phyloP scores from a whole-genome alignment of 2,113 vertebrate species.

The Crotophaga sulcirostris region DNA sequence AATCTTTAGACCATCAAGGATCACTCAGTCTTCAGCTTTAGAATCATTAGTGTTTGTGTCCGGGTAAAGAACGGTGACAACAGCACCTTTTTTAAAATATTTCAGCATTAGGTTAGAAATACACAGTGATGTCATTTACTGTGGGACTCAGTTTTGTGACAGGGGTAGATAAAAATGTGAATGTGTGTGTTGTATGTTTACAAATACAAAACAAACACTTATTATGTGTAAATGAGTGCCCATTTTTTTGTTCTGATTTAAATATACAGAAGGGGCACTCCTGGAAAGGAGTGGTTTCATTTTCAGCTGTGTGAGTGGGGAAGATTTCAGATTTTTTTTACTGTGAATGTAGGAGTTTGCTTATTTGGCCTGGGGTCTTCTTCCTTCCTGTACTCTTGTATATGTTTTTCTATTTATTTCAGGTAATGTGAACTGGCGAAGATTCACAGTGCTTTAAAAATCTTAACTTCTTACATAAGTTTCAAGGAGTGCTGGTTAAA shows the following conservation, averaged over 20 bases:
- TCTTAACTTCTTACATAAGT: background rate
- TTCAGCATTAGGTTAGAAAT: background rate
- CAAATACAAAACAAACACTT: too few relatives aligned
- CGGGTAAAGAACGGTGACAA: background rate
- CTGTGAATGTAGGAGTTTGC: background rate
- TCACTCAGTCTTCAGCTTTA: background rate
- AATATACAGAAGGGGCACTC: too few relatives aligned
- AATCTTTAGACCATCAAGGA: background rate
- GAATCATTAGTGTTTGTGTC: too few relatives aligned
- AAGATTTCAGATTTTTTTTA: background rate
- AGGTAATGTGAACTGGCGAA: background rate
- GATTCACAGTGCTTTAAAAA: background rate
- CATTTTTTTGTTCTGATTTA: too few relatives aligned
- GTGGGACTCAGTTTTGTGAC: background rate
- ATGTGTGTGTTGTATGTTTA: too few relatives aligned
- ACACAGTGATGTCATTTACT: background rate
- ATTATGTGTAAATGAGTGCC: too few relatives aligned
- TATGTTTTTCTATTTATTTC: background rate
- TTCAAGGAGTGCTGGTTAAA: background rate
- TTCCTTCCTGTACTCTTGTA: background rate
- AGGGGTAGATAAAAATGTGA: background rate
- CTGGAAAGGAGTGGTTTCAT: background rate
- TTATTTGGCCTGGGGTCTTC: background rate
- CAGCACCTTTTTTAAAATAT: background rate
- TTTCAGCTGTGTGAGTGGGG: background rate